Base-by-base conservation (phyloP, 2,888 invertebrate species). In the Phasia obesa region DNA sequence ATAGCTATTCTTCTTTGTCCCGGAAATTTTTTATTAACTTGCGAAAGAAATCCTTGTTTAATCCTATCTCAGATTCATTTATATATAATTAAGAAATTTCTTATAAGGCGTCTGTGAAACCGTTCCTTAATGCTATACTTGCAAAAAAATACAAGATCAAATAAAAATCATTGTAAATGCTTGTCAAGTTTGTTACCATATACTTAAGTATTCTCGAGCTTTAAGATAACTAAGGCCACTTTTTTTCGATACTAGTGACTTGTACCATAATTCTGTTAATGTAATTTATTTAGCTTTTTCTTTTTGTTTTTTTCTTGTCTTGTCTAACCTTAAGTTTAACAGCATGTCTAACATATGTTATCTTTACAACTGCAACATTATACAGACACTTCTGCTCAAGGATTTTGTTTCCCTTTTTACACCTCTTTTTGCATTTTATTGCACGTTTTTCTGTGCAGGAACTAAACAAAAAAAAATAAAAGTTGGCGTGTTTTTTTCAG, bases 121-220 rank as follows among this genome's bases (percentile, higher is more conserved):
- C 15, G 57, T 9, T 13, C 44, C 27, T 49, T 23, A 15, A 42
- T 42, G 15, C 3, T 4, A 42, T 15, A 42, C 4, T 35, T 15
- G 21, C 17, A 19, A 49, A 19, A 49, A 57, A 49, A 70, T 69
- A 53, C 84, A 87, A 87, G 86, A 87, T 85, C 85, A 87, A 88
- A 87, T 88, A 88, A 89, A 87, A 88, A 27, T 86, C 88, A 87
- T 88, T 89, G 86, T 89, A 89, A 89, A 88, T 87, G 89, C 86
- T 88, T 89, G 89, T 89, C 89, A 88, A 87, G 87, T 86, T 79
- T 77, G 74, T 78, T 65, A 78, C 74, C 78, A 64, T 84, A 81
- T 81, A 81, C 64, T 83, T 83, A 83, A 78, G 74, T 64, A 57
- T 51, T 74, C 59, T 59, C 23, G 44, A 60, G 47, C 62, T 64